Percentiles rank a stretch among this genome's conserved stretches.
Evolutionary conservation across 2,888 invertebrate genomes (phyloP).

Genomic region (Dusona sp.): DNA sequence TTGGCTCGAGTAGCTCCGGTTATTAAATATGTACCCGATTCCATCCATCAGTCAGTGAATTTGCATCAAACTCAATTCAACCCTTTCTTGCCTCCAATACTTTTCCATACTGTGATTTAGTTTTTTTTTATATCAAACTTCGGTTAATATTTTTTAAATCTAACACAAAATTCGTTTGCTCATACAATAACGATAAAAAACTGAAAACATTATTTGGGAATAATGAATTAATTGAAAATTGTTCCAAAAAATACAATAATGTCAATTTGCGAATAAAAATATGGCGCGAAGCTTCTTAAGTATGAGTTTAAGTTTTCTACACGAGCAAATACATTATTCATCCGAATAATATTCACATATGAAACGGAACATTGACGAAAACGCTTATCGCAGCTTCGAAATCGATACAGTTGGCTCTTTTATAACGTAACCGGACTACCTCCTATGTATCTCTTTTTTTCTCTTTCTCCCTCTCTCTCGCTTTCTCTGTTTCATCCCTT

Average conservation of each 20-base stretch:
- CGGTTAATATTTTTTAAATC: neutral
- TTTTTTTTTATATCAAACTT: no score
- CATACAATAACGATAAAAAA: neutral
- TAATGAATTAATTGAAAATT: neutral
- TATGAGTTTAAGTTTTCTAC: neutral
- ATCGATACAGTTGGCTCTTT: slow-evolving; percentile 48
- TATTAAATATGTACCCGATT: slow-evolving; percentile 34
- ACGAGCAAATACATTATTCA: neutral
- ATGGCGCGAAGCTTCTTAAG: neutral
- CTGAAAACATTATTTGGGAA: neutral
- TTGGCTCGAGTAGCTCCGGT: slow-evolving; percentile 5
- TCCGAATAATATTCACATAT: slow-evolving; percentile 3
- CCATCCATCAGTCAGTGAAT: slow-evolving; percentile 18
- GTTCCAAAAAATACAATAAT: neutral
- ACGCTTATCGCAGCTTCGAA: slow-evolving; percentile 33
- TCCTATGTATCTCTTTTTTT: slow-evolving; percentile 7
- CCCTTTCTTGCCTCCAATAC: neutral
- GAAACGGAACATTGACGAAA: slow-evolving; percentile 28
- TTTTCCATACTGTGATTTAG: neutral
- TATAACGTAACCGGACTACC: slow-evolving; percentile 27
- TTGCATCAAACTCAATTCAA: neutral
- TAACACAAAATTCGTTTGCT: neutral
- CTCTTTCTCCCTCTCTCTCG: neutral
- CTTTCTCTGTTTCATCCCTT: slow-evolving; percentile 32
- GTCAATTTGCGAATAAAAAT: neutral